Evolutionary conservation across 2,113 vertebrate species (phyloP).

Genomic region (Myxocyprinus asiaticus): DNA sequence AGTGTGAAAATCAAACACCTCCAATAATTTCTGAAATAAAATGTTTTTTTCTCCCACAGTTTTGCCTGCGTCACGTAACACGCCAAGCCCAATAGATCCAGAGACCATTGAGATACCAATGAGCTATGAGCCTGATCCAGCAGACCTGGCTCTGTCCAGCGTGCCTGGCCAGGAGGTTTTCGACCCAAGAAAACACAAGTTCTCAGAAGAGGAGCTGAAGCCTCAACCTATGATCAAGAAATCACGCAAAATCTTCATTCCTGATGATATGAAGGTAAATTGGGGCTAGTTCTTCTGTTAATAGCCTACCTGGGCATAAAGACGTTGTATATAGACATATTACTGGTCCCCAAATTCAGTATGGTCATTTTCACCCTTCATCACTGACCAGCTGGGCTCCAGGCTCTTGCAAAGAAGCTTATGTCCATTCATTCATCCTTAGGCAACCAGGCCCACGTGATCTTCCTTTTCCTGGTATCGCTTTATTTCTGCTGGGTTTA

Average conservation of each 20-base stretch:
- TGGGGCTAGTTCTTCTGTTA: conserved; percentile 71
- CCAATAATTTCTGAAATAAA: not conserved
- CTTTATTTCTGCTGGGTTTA: conserved; percentile 58
- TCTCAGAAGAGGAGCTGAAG: conserved; percentile 88
- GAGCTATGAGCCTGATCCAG: conserved; percentile 85
- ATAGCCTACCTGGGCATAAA: not conserved
- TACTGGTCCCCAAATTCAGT: not conserved
- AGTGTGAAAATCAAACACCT: too few relatives aligned
- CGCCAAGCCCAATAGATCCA: conserved; percentile 86
- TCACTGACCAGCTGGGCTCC: conserved; percentile 53
- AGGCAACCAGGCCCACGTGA: conserved; percentile 24
- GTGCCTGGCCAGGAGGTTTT: conserved; percentile 90
- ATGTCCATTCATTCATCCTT: conserved; percentile 57
- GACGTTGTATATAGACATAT: not conserved
- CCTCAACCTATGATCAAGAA: conserved; percentile 93
- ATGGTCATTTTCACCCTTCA: conserved; percentile 39
- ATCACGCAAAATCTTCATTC: conserved; percentile 88
- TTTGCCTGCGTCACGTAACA: conserved; percentile 80
- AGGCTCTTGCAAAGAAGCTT: conserved; percentile 71
- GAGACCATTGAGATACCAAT: conserved; percentile 86
- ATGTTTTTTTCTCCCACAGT: conserved; percentile 55
- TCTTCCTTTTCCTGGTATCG: conserved; percentile 62
- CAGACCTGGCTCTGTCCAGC: conserved; percentile 86
- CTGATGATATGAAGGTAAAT: conserved; percentile 90
- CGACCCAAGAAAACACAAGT: conserved; percentile 87